Evolutionary conservation across 1,140 invertebrate species (phyloP).

Genomic region (Mycetomoellerius zeteki): DNA sequence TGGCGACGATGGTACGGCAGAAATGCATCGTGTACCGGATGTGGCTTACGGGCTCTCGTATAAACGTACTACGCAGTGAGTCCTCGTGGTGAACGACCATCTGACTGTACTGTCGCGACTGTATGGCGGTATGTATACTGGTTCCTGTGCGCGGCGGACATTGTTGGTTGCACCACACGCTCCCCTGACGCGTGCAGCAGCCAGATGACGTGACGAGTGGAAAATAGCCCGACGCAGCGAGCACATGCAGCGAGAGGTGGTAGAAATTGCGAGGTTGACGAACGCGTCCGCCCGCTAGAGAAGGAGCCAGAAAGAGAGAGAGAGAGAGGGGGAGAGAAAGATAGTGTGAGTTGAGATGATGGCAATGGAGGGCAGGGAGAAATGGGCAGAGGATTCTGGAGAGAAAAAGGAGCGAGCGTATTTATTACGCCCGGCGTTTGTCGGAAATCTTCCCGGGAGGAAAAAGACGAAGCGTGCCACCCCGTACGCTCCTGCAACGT

Average conservation of each 20-base stretch:
- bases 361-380: background rate
- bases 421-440: constrained; percentile 33
- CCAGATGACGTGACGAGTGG: constrained; percentile 61
- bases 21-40: constrained; percentile 71
- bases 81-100: constrained; percentile 51
- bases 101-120: constrained; percentile 64
- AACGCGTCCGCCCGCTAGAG: constrained; percentile 28
- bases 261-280: constrained; percentile 64
- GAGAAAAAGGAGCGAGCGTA: constrained; percentile 43
- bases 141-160: constrained; percentile 46
- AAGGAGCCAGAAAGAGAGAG: background rate
- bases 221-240: constrained; percentile 44
- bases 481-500: background rate
- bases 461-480: background rate
- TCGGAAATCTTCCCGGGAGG: background rate
- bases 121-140: constrained; percentile 48
- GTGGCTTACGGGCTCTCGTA: constrained; percentile 63
- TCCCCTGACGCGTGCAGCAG: constrained; percentile 51
- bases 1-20: constrained; percentile 23
- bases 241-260: constrained; percentile 15
- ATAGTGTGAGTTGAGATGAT: background rate
- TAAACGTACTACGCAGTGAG: constrained; percentile 18
- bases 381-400: constrained; percentile 9
- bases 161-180: constrained; percentile 43
- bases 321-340: background rate